Percentiles rank a stretch among this genome's conserved stretches.
phyloP scores from a whole-genome alignment of 2,113 vertebrate species.

The Eulemur rufifrons region DNA sequence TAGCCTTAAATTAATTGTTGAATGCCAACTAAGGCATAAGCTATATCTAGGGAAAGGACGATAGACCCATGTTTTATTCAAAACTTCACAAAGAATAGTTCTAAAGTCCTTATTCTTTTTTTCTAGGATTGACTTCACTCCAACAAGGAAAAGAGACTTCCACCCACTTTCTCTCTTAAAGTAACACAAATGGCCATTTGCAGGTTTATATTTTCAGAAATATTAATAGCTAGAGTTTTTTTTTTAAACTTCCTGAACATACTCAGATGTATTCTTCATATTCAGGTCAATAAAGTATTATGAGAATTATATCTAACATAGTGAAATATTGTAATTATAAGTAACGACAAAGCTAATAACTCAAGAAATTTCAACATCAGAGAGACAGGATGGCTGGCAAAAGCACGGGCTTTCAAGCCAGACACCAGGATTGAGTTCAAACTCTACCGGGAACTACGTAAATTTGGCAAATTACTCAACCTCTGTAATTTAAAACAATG shows the following conservation, averaged over 20 bases:
- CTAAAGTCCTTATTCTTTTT: neutral
- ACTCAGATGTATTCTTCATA: neutral
- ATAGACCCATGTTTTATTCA: neutral
- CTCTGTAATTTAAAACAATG: neutral
- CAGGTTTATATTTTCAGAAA: slow-evolving; percentile 14
- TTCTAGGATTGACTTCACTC: neutral
- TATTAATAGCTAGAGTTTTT: neutral
- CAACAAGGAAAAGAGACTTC: neutral
- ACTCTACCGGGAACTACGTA: neutral
- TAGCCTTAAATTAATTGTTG: neutral
- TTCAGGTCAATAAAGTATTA: neutral
- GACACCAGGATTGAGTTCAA: neutral
- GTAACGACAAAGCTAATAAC: neutral
- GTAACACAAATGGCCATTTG: neutral
- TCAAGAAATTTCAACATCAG: neutral
- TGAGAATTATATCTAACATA: neutral
- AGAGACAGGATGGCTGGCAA: neutral
- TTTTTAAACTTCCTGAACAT: slow-evolving; percentile 20
- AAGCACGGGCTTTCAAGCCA: neutral
- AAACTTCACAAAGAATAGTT: neutral
- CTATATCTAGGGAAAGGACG: neutral
- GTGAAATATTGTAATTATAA: neutral
- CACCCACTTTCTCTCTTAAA: neutral
- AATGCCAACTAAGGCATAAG: neutral
- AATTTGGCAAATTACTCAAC: neutral